Base-by-base conservation (phyloP, 2,797 vertebrate species). In the Cossypha polioptera region DNA sequence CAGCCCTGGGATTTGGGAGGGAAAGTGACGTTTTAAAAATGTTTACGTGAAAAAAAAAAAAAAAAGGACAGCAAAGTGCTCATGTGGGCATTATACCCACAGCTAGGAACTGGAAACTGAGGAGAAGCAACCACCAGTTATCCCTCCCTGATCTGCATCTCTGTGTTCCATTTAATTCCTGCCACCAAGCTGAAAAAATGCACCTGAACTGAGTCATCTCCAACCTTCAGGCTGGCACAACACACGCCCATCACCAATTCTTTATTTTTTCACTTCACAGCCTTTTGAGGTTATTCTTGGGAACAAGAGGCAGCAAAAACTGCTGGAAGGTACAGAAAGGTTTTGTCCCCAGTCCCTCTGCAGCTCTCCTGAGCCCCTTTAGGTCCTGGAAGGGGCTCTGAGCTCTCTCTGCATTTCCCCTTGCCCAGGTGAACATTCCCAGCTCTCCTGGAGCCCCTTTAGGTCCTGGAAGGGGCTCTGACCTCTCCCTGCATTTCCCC, bases 251-350 rank as follows among this genome's bases (percentile, higher is more conserved):
- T 2, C 48, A 69, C 16, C 62, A 43, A 8, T 1, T 6, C 11
- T 2, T 22, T 0, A 0, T 5, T 25, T 42, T 19, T 15, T 8
- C 31, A 35, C 10, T 0, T 47, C 26, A 35, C 40, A 33, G 33
- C 36, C n/a, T 72, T 79, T 19, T 35, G 7, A 26, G 57, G 63
- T 5, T 4, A 25, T 36, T 33, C 22, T n/a, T 48, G 57, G 83
- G 19, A 81, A 35, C 20, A 42, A 31, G 9, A 24, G 7, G 11
- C 47, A 59, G 11, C 9, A 31, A 7, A 24, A 8, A 15, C 31
- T 11, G 40, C 54, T 3, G 4, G 15, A 9, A 33, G 22, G 29
- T 5, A 11, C 3, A 48, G 55, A 7, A n/a, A 31, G 33, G 8
- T 6, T 21, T 16, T 28, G 35, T 14, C 31, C 61, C 48, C 5